A percentile compares a stretch with the other conserved stretches of the same genome.
Evolutionary conservation across 2,888 invertebrate genomes (phyloP).

Genomic region (Pterobdella sp.): DNA sequence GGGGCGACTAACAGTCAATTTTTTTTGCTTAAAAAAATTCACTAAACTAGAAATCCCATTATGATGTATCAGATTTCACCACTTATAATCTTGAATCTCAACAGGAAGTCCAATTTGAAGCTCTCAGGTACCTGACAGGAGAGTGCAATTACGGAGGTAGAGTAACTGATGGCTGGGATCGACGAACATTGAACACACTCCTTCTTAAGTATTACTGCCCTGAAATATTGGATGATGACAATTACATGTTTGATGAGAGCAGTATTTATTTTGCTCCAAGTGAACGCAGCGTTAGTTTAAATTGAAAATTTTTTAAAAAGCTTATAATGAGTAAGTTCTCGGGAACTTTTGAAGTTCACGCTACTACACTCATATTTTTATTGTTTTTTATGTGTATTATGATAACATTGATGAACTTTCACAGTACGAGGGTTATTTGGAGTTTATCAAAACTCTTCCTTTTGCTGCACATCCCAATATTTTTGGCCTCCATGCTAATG

Average conservation of each 20-base stretch:
- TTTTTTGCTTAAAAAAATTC: too few relatives aligned
- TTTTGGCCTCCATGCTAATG: constrained; percentile 53
- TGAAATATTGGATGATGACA: constrained; percentile 44
- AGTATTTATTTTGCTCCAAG: constrained; percentile 48
- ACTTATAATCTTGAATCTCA: neutral
- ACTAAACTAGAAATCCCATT: too few relatives aligned
- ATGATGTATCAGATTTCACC: neutral
- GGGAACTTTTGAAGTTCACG: too few relatives aligned
- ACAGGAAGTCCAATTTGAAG: constrained; percentile 53
- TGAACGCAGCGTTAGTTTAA: constrained; percentile 46
- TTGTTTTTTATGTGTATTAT: too few relatives aligned
- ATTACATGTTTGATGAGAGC: constrained; percentile 50
- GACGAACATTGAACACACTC: constrained; percentile 52
- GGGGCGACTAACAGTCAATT: too few relatives aligned
- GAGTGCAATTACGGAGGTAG: constrained; percentile 56
- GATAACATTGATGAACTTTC: too few relatives aligned
- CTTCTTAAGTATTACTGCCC: constrained; percentile 51
- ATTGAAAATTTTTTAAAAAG: neutral
- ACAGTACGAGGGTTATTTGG: constrained; percentile 51
- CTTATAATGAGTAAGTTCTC: neutral
- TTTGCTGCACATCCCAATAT: constrained; percentile 51
- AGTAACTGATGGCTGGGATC: constrained; percentile 55
- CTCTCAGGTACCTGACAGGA: constrained; percentile 53
- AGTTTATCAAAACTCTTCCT: constrained; percentile 51
- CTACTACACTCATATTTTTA: too few relatives aligned